These are phyloP conservation scores for Zaprionus gabonicus DNA, from an alignment of 1,140 invertebrate species.

Conservation along the genomic window DNA sequence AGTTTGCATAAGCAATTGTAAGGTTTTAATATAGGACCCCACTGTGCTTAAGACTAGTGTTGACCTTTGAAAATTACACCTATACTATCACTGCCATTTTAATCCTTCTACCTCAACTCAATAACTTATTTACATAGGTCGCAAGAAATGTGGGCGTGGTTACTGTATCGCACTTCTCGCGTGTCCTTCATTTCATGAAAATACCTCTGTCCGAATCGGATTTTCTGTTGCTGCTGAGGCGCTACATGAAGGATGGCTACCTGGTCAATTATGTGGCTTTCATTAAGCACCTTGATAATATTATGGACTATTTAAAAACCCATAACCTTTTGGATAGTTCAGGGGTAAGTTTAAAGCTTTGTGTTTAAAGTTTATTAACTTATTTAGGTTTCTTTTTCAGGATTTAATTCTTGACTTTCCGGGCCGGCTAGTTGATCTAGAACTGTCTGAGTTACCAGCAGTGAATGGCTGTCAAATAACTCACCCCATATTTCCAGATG, in stretches of 20 bases:
- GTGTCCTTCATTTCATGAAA: constrained; percentile 88
- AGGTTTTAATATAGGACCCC: neutral
- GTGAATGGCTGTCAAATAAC: constrained; percentile 85
- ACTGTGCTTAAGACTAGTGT: neutral
- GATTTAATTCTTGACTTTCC: constrained; percentile 86
- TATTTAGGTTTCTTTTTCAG: constrained; percentile 62
- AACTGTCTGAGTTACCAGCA: constrained; percentile 87
- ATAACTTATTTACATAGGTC: constrained; percentile 85
- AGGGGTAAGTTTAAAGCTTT: constrained; percentile 43
- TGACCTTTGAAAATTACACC: neutral
- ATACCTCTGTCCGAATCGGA: constrained; percentile 88
- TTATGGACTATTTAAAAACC: constrained; percentile 84
- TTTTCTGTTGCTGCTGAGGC: constrained; percentile 88
- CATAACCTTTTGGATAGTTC: constrained; percentile 65
- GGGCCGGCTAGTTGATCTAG: constrained; percentile 88
- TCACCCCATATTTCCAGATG: constrained; percentile 66
- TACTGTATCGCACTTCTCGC: constrained; percentile 89
- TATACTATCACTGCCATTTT: neutral
- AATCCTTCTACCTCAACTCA: neutral
- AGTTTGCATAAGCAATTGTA: neutral
- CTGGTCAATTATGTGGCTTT: constrained; percentile 90
- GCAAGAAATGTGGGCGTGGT: constrained; percentile 89
- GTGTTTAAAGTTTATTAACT: neutral
- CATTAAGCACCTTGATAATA: constrained; percentile 86
- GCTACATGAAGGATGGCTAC: constrained; percentile 89